These are phyloP conservation scores for Brachylomia viminalis DNA, from an alignment of 2,888 invertebrate genomes.

Conservation along the genomic window DNA sequence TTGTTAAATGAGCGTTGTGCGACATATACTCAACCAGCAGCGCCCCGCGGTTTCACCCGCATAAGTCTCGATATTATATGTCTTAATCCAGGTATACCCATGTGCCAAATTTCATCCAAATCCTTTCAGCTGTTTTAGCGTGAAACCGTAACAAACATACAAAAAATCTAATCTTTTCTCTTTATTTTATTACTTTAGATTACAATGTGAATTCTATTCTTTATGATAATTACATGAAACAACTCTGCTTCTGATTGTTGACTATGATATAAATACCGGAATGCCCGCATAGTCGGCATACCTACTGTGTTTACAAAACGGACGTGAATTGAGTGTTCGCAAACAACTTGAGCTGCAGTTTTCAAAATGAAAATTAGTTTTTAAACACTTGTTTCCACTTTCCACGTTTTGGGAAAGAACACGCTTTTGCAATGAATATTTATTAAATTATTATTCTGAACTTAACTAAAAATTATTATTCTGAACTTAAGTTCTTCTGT, in stretches of 20 bases:
- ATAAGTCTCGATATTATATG: too few species aligned
- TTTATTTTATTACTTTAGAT: too few species aligned
- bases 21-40: too few species aligned
- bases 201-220: slow-evolving; percentile 19
- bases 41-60: too few species aligned
- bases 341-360: slow-evolving; percentile 48
- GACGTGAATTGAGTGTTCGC: slow-evolving; percentile 38
- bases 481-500: not conserved
- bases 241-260: slow-evolving; percentile 41
- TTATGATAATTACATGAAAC: slow-evolving; percentile 43
- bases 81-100: too few species aligned
- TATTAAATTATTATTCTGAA: slow-evolving; percentile 9
- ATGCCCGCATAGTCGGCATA: slow-evolving; percentile 41
- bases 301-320: slow-evolving; percentile 28
- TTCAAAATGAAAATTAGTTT: slow-evolving; percentile 53
- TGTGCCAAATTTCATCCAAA: too few species aligned
- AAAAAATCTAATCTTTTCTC: too few species aligned
- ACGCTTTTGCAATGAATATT: not conserved
- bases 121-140: too few species aligned
- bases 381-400: slow-evolving; percentile 23
- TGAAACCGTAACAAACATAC: too few species aligned
- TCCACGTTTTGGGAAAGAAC: not conserved
- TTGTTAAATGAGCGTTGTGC: not conserved
- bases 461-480: slow-evolving; percentile 1
- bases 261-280: slow-evolving; percentile 46